These are phyloP conservation scores for Brachionus plicatilis DNA, from an alignment of 1,140 invertebrate genomes.

Conservation along the genomic window DNA sequence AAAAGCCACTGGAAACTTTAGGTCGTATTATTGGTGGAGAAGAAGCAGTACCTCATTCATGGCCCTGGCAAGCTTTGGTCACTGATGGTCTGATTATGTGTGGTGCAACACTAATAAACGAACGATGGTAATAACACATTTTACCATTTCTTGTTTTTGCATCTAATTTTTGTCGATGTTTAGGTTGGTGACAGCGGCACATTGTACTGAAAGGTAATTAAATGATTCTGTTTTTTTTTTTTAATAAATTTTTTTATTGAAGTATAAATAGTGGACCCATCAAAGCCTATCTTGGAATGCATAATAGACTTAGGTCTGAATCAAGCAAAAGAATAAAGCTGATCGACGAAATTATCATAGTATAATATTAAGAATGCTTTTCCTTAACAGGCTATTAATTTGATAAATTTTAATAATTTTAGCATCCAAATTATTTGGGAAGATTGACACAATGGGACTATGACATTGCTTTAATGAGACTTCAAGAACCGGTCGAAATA, in stretches of 20 bases:
- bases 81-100: conserved; percentile 34
- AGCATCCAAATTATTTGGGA: conserved; percentile 40
- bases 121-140: neutral
- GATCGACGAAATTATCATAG: conserved; percentile 6
- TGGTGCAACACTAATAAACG: conserved; percentile 3
- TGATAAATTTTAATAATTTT: neutral
- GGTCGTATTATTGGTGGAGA: conserved; percentile 1
- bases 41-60: conserved; percentile 27
- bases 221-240: neutral
- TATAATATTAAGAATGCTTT: neutral
- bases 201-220: conserved; percentile 34
- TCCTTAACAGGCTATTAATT: too few species aligned
- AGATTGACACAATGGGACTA: conserved; percentile 60
- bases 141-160: neutral
- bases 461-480: conserved; percentile 43
- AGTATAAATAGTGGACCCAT: conserved; percentile 25
- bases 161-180: neutral
- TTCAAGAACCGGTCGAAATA: conserved; percentile 39
- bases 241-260: neutral
- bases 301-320: conserved; percentile 33
- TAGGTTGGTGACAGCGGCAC: conserved; percentile 23
- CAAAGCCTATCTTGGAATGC: conserved; percentile 36
- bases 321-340: neutral
- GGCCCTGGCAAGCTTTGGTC: conserved; percentile 35
- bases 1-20: conserved; percentile 14